Conservation (phyloP, 2,888 invertebrate genomes). For the Blastobasis adustella region DNA sequence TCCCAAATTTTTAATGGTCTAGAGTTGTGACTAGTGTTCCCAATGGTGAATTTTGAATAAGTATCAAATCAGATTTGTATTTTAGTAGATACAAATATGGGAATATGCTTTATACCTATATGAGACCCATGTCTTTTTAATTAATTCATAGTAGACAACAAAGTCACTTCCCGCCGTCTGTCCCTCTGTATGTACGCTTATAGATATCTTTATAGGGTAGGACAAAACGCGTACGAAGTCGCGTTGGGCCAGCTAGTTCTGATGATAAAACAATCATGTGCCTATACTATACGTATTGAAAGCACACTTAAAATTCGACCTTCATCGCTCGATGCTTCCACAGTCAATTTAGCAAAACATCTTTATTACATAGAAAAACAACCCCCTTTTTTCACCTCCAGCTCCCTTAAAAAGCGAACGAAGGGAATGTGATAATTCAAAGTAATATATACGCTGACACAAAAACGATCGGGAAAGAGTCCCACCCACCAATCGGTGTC, state of each 20-base stretch:
- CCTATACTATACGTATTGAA: not conserved
- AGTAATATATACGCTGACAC: constrained; percentile 24
- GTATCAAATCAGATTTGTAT: not conserved
- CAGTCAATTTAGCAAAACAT: constrained; percentile 15
- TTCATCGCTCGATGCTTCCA: constrained; percentile 2
- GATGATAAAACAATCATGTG: not conserved
- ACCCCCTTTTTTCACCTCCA: constrained; percentile 17
- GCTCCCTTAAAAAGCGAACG: constrained; percentile 13
- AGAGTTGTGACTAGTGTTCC: not conserved
- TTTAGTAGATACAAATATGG: not conserved
- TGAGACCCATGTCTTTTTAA: not conserved
- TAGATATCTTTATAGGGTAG: too few relatives aligned
- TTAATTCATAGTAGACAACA: not conserved
- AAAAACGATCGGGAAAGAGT: constrained; percentile 22
- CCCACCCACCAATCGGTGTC: constrained; percentile 17
- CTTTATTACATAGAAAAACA: constrained; percentile 21
- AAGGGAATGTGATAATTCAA: constrained; percentile 24
- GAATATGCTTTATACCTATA: not conserved
- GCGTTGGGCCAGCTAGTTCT: not conserved
- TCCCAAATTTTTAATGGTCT: too few relatives aligned
- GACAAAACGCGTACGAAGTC: too few relatives aligned
- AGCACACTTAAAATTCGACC: not conserved
- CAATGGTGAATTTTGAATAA: not conserved
- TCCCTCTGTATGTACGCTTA: too few relatives aligned
- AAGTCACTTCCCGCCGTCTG: not conserved